These are phyloP conservation scores for Branchipolynoe longqiensis DNA, from an alignment of 2,888 invertebrate genomes.

Conservation along the genomic window DNA sequence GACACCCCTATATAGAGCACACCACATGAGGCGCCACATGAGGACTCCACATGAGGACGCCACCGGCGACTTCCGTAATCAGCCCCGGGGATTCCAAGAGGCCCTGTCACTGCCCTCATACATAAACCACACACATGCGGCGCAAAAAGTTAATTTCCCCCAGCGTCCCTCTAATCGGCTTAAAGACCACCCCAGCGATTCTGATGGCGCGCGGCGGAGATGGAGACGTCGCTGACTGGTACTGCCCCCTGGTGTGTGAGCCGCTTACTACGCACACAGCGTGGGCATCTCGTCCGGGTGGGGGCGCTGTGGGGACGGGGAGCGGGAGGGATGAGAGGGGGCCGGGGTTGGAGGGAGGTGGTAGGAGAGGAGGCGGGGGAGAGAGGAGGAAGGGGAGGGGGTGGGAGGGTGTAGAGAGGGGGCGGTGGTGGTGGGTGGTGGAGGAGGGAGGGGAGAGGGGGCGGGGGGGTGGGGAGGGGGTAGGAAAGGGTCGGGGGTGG, in stretches of 20 bases:
- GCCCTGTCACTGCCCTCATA: too few species aligned
- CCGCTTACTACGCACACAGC: slow-evolving; percentile 30
- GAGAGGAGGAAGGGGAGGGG: not conserved
- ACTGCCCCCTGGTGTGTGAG: slow-evolving; percentile 29
- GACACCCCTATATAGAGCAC: too few species aligned
- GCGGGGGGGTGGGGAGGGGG: not conserved
- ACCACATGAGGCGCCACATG: too few species aligned
- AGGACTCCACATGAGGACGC: not conserved
- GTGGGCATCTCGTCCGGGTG: too few species aligned
- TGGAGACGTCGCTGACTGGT: not conserved
- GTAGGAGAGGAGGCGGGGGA: not conserved
- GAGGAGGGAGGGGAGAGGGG: not conserved
- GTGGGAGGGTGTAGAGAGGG: not conserved
- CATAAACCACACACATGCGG: not conserved
- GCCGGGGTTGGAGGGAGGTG: slow-evolving; percentile 9
- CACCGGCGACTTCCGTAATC: not conserved
- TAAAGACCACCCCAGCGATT: slow-evolving; percentile 8
- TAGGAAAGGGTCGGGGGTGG: not conserved
- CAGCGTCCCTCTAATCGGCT: slow-evolving; percentile 25
- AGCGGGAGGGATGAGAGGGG: not conserved
- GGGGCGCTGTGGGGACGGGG: not conserved
- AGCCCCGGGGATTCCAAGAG: too few species aligned
- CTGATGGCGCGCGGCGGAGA: not conserved
- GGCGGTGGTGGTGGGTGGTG: not conserved
- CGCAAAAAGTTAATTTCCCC: slow-evolving; percentile 39